Conservation (phyloP, 2,797 vertebrate species). For the Enteromius fasciolatus region DNA sequence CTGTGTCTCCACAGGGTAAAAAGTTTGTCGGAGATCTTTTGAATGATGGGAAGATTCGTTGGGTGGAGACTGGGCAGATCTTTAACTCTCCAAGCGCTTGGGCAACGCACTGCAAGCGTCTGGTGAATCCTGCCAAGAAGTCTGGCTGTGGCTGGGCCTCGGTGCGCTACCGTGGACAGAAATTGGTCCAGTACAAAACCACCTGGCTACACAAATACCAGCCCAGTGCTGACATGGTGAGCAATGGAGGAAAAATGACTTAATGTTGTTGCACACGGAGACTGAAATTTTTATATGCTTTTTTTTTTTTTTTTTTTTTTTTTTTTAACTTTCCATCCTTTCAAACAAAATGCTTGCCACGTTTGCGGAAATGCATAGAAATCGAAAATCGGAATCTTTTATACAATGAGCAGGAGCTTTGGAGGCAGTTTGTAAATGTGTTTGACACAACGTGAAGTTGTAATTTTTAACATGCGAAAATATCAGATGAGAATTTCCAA, state of each 20-base stretch:
- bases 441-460: too few relatives aligned
- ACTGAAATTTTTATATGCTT: background rate
- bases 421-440: too few relatives aligned
- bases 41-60: constrained; percentile 91
- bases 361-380: too few relatives aligned
- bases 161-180: constrained; percentile 93
- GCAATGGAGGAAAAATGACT: constrained; percentile 17
- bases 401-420: background rate
- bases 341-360: background rate
- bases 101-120: constrained; percentile 96
- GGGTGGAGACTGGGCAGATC: constrained; percentile 94
- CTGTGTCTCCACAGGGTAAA: constrained; percentile 81
- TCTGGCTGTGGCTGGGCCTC: constrained; percentile 97
- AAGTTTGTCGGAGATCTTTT: constrained; percentile 93
- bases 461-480: background rate
- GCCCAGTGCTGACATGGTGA: constrained; percentile 87
- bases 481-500: background rate
- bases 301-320: background rate
- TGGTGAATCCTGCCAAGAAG: constrained; percentile 97
- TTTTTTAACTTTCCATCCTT: background rate
- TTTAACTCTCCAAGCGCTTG: constrained; percentile 97
- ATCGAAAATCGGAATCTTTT: background rate
- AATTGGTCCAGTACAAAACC: constrained; percentile 95
- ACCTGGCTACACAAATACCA: constrained; percentile 93
- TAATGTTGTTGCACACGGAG: background rate